These are phyloP conservation scores for Homarus gammarus DNA, from an alignment of 2,888 invertebrate genomes.

Conservation along the genomic window DNA sequence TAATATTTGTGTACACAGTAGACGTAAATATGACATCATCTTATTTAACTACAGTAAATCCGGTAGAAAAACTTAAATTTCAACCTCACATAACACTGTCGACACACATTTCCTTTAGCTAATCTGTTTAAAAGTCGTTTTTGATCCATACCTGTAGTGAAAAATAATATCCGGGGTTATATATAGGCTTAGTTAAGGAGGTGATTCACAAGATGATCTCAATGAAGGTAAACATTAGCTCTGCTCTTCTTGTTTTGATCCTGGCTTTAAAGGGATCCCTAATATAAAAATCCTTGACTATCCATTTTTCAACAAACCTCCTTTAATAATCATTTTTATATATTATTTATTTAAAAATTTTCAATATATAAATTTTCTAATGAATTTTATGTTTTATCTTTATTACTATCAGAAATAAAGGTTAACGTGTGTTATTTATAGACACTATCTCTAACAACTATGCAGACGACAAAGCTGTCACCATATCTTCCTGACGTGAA, in stretches of 20 bases:
- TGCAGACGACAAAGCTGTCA: conserved; percentile 65
- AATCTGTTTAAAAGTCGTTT: not conserved
- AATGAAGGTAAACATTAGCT: conserved; percentile 28
- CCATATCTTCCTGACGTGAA: conserved; percentile 50
- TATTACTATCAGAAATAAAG: not conserved
- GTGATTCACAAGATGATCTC: not conserved
- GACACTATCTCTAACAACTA: conserved; percentile 22
- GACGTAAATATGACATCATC: no score
- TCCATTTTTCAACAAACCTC: not conserved
- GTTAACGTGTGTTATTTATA: conserved; percentile 9
- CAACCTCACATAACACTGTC: no score
- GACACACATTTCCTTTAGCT: no score
- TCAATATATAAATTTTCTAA: not conserved
- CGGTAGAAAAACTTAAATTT: no score
- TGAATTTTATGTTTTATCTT: not conserved
- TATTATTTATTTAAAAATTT: not conserved
- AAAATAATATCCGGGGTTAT: not conserved
- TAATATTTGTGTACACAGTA: no score
- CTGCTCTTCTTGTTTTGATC: conserved; percentile 38
- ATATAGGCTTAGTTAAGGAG: not conserved
- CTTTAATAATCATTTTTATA: not conserved
- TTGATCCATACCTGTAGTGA: not conserved
- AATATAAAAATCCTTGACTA: not conserved
- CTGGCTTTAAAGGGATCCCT: not conserved
- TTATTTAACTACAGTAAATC: no score